phyloP scores from a whole-genome alignment of 2,888 invertebrate genomes.

The Volucella inflata region DNA sequence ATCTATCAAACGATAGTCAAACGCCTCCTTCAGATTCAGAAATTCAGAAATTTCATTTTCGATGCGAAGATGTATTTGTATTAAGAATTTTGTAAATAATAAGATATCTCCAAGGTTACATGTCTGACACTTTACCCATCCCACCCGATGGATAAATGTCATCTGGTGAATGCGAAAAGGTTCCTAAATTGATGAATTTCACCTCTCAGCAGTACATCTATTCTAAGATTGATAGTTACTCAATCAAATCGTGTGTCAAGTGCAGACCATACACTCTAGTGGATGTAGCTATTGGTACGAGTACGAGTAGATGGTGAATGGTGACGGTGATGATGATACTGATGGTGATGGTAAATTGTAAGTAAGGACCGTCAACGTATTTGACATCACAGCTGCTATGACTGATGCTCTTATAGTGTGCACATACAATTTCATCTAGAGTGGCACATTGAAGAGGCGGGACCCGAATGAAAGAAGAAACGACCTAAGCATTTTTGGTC shows the following conservation, averaged over 20 bases:
- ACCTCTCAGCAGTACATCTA: slow-evolving; percentile 52
- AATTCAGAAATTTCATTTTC: too few species aligned
- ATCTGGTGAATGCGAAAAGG: slow-evolving; percentile 43
- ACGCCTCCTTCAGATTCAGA: too few species aligned
- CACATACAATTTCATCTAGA: slow-evolving; percentile 21
- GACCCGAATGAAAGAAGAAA: slow-evolving; percentile 1
- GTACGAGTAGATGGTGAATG: neutral
- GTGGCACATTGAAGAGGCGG: slow-evolving; percentile 37
- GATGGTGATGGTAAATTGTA: neutral
- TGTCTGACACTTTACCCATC: slow-evolving; percentile 12
- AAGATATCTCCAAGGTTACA: slow-evolving; percentile 21
- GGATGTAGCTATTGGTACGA: too few species aligned
- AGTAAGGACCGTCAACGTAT: slow-evolving; percentile 27
- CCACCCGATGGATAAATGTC: slow-evolving; percentile 46
- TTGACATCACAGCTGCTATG: slow-evolving; percentile 52
- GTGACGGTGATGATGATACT: neutral
- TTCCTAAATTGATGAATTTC: slow-evolving; percentile 62
- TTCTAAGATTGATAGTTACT: slow-evolving; percentile 56
- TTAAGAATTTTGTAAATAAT: neutral
- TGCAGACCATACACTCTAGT: slow-evolving; percentile 28
- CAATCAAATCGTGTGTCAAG: slow-evolving; percentile 70
- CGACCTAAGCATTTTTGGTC: slow-evolving; percentile 24
- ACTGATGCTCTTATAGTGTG: slow-evolving; percentile 36
- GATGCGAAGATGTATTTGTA: neutral
- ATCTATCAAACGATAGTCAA: too few species aligned